Conservation (phyloP, 30 jellyfish, hydroid and myxozoan genomes). For the Aurelia coerulea region DNA sequence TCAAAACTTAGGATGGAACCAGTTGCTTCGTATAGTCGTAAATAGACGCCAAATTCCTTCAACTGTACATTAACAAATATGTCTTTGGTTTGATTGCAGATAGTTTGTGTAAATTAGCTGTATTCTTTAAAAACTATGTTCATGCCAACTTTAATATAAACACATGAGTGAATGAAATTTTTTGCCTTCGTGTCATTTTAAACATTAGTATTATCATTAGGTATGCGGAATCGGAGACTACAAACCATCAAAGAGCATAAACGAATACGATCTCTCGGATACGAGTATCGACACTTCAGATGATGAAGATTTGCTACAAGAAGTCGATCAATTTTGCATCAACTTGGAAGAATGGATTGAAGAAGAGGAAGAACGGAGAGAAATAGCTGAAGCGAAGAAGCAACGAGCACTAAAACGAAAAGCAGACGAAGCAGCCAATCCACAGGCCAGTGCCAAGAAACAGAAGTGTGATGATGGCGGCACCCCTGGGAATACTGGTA, state of each 20-base stretch:
- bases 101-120: too few relatives aligned
- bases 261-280: constrained; percentile 8
- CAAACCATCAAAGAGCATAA: not conserved
- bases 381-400: constrained; percentile 13
- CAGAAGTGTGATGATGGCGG: not conserved
- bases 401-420: not conserved
- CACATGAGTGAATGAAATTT: too few relatives aligned
- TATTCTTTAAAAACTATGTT: too few relatives aligned
- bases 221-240: not conserved
- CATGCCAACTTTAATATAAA: too few relatives aligned
- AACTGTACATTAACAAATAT: too few relatives aligned
- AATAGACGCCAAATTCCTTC: too few relatives aligned
- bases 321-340: constrained; percentile 8
- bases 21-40: too few relatives aligned
- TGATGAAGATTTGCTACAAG: constrained; percentile 52
- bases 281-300: constrained; percentile 46
- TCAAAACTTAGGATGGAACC: too few relatives aligned
- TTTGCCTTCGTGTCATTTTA: too few relatives aligned
- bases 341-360: constrained; percentile 23
- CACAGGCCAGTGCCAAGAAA: constrained; percentile 18
- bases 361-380: constrained; percentile 27
- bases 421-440: not conserved
- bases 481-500: not conserved
- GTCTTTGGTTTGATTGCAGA: too few relatives aligned
- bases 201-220: too few relatives aligned